Percentiles rank a stretch among this genome's conserved stretches.
phyloP scores from a whole-genome alignment of 2,888 invertebrate genomes.

The Thymelicus acteon region DNA sequence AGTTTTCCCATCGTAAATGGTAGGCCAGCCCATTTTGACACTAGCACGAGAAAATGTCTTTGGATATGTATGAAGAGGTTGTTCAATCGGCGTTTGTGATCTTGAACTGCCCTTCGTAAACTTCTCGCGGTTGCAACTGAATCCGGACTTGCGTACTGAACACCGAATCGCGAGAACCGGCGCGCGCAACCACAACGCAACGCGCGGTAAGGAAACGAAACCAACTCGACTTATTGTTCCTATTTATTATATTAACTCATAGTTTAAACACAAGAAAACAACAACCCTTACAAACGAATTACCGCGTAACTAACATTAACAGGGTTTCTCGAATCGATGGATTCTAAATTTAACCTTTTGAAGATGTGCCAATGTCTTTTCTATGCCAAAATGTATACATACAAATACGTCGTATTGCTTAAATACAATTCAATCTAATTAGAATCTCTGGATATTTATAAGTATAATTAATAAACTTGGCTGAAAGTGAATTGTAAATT shows the following conservation, averaged over 20 bases:
- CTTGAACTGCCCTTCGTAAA: conserved; percentile 84
- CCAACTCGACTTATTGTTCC: conserved; percentile 43
- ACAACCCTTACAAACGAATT: conserved; percentile 9
- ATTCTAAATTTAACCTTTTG: conserved; percentile 70
- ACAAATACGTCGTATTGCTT: conserved; percentile 14
- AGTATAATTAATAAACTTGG: background rate
- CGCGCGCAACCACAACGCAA: conserved; percentile 65
- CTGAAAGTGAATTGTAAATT: conserved; percentile 9
- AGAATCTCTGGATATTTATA: background rate
- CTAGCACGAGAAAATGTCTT: conserved; percentile 58
- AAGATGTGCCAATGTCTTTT: conserved; percentile 63
- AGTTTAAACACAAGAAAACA: conserved; percentile 3
- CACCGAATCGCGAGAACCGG: conserved; percentile 64
- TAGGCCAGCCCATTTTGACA: conserved; percentile 74
- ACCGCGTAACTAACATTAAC: conserved; percentile 15
- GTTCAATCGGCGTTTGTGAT: conserved; percentile 73
- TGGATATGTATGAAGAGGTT: conserved; percentile 62
- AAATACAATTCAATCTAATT: conserved; percentile 10
- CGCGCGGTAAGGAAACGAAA: conserved; percentile 60
- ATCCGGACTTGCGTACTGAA: conserved; percentile 73
- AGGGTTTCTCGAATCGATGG: conserved; percentile 39
- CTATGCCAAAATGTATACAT: conserved; percentile 44
- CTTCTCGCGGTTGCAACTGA: conserved; percentile 65
- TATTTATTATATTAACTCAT: conserved; percentile 16
- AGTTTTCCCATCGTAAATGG: conserved; percentile 52